phyloP scores from a whole-genome alignment of 1,140 invertebrate genomes.

The Augochlora pura region DNA sequence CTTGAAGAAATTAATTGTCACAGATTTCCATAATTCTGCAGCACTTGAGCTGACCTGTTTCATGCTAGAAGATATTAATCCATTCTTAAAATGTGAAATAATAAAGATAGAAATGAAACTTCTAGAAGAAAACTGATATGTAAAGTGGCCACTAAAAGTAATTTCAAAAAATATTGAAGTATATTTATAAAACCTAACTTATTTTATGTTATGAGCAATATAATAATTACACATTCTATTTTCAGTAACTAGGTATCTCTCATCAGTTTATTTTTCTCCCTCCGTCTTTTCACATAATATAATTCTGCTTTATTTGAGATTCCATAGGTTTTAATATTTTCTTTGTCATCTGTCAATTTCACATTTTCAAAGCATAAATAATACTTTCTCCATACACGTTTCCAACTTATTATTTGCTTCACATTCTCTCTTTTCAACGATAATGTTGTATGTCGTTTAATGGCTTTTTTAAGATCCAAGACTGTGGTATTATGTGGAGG shows the following conservation, averaged over 20 bases:
- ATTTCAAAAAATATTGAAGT: not conserved
- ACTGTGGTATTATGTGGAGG: slow-evolving; percentile 73
- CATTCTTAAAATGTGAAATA: slow-evolving; percentile 64
- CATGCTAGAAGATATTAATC: slow-evolving; percentile 81
- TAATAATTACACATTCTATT: slow-evolving; percentile 12
- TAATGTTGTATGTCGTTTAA: slow-evolving; percentile 73
- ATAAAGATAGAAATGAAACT: slow-evolving; percentile 31
- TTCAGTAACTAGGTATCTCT: slow-evolving; percentile 2
- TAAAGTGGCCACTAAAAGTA: not conserved
- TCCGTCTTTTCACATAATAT: slow-evolving; percentile 67
- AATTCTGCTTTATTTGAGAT: slow-evolving; percentile 71
- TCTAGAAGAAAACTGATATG: not conserved
- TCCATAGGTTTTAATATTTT: slow-evolving; percentile 75
- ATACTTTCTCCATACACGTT: slow-evolving; percentile 77
- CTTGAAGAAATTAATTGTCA: slow-evolving; percentile 82
- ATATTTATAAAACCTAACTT: slow-evolving; percentile 9
- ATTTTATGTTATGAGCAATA: not conserved
- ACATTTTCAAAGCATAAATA: slow-evolving; percentile 66
- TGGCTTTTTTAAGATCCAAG: slow-evolving; percentile 74
- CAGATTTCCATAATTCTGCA: slow-evolving; percentile 64
- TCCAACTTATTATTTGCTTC: slow-evolving; percentile 77
- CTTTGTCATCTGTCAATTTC: slow-evolving; percentile 65
- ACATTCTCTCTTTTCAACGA: slow-evolving; percentile 71
- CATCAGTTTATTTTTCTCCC: slow-evolving; percentile 69
- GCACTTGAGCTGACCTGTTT: slow-evolving; percentile 82